A percentile compares a stretch with the other conserved stretches of the same genome.
Conservation (phyloP, 2,888 invertebrate genomes). For the Eupeodes luniger region DNA sequence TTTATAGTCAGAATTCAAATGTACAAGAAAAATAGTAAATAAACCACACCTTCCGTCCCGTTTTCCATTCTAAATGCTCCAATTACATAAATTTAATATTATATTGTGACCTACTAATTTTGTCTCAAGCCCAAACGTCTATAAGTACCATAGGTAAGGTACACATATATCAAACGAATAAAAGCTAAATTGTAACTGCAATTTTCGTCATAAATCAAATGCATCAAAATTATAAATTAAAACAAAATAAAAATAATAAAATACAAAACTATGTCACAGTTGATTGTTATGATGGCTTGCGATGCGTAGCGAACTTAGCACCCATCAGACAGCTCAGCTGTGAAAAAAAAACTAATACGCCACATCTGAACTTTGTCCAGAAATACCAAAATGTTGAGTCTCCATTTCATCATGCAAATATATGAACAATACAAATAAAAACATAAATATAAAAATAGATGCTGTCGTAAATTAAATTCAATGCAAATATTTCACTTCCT, state of each 20-base stretch:
- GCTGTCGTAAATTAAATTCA: background rate
- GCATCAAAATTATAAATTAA: constrained; percentile 41
- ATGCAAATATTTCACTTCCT: constrained; percentile 4
- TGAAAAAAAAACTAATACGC: background rate
- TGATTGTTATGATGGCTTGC: constrained; percentile 55
- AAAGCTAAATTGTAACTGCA: constrained; percentile 32
- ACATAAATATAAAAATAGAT: background rate
- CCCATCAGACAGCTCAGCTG: constrained; percentile 6
- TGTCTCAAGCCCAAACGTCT: background rate
- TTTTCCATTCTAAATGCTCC: constrained; percentile 23
- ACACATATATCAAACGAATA: background rate
- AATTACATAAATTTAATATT: constrained; percentile 34
- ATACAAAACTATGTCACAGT: constrained; percentile 64
- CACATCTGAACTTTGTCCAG: constrained; percentile 15
- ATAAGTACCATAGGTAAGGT: too few relatives aligned
- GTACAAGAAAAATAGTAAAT: constrained; percentile 33
- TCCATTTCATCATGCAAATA: constrained; percentile 23
- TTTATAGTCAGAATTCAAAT: constrained; percentile 16
- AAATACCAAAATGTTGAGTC: constrained; percentile 8
- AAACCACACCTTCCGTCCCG: constrained; percentile 51
- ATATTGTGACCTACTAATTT: constrained; percentile 2
- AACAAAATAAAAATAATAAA: constrained; percentile 41
- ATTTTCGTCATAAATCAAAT: constrained; percentile 43
- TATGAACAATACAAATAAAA: background rate
- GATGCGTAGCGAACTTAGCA: background rate